A percentile compares a stretch with the other conserved stretches of the same genome.
phyloP scores from a whole-genome alignment of 2,113 vertebrate genomes.

The Semnornis frantzii region DNA sequence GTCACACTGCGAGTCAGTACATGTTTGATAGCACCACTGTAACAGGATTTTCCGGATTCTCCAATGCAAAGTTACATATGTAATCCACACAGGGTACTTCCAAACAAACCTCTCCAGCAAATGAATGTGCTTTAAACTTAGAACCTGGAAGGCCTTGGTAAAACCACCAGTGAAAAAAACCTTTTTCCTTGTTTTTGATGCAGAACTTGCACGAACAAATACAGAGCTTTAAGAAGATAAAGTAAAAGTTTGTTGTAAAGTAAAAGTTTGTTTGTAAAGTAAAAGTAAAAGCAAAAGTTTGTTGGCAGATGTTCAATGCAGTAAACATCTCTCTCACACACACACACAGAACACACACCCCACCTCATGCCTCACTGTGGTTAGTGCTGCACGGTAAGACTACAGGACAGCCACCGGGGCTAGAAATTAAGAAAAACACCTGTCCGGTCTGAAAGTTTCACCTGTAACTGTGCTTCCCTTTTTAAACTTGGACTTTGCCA shows the following conservation, averaged over 20 bases:
- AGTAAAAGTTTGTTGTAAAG: background rate
- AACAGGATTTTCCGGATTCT: slow-evolving; percentile 53
- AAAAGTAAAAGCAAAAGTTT: too few relatives aligned
- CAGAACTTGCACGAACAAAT: background rate
- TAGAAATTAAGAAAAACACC: background rate
- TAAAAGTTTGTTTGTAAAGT: background rate
- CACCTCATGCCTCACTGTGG: fast-evolving
- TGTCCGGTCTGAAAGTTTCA: background rate
- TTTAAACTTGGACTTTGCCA: slow-evolving; percentile 25
- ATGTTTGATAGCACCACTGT: background rate
- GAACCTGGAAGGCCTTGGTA: background rate
- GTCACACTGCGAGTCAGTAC: slow-evolving; percentile 23
- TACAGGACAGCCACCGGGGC: background rate
- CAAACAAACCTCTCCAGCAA: background rate
- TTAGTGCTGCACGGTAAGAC: background rate
- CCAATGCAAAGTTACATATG: background rate
- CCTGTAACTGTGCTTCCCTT: background rate
- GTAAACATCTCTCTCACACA: background rate
- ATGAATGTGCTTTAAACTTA: background rate
- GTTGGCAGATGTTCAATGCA: background rate
- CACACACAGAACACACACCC: too few relatives aligned
- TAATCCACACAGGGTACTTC: background rate
- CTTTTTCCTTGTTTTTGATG: background rate
- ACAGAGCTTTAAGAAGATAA: background rate
- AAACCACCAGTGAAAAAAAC: background rate